phyloP scores from a whole-genome alignment of 2,797 vertebrate species.

The Glossophaga mutica region DNA sequence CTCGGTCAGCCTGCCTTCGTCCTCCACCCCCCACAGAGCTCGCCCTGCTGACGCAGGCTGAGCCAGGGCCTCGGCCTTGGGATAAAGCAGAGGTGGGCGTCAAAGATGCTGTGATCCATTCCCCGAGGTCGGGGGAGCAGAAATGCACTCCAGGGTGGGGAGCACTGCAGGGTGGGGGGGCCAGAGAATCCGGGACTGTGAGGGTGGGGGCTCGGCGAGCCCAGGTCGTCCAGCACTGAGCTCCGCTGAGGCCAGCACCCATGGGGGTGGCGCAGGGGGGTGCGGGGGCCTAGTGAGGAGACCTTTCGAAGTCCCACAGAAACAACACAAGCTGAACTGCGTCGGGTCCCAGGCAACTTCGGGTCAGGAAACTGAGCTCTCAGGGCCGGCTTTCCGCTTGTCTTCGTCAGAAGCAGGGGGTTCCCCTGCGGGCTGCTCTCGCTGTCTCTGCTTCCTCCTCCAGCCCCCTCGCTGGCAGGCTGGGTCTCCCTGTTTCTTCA shows the following conservation, averaged over 20 bases:
- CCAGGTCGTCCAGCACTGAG: neutral
- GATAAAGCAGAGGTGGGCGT: neutral
- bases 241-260: fast-evolving
- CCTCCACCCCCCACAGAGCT: neutral
- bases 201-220: neutral
- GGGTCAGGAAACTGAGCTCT: neutral
- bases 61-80: fast-evolving
- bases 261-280: fast-evolving
- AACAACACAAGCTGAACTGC: no score
- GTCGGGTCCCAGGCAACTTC: fast-evolving
- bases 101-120: neutral
- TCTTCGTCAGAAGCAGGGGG: neutral
- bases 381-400: fast-evolving
- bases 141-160: no score
- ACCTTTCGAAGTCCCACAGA: neutral
- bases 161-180: fast-evolving
- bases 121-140: fast-evolving
- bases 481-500: neutral
- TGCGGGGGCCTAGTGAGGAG: fast-evolving
- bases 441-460: neutral
- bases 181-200: neutral
- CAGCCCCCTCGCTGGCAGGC: neutral
- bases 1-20: neutral
- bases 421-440: neutral
- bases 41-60: neutral